Base-by-base conservation (phyloP, 2,888 invertebrate species). In the Chelonus formosanus region DNA sequence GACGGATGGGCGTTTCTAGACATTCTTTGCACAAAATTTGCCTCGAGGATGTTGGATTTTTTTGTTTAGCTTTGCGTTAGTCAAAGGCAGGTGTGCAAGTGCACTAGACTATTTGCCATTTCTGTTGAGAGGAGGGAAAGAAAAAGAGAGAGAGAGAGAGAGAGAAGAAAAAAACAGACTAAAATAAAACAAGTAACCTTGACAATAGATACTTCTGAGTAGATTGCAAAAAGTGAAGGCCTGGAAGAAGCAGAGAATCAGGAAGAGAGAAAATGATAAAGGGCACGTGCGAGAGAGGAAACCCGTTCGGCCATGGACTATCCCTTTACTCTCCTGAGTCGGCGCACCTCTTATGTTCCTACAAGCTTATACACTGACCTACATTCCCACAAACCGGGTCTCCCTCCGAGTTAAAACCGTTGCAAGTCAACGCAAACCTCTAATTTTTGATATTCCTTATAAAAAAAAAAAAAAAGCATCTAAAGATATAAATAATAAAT, bases 281-380 rank as follows among this genome's bases (percentile, higher is more conserved):
- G 69, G 71, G 65, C 70, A 74, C 73, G 73, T 70, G 72, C 69
- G 70, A 68, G 75, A 74, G 78, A 73, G 78, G 75, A 82, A 83
- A 83, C 83, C 75, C 79, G 82, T 83, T 83, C 80, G 78, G 78
- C 79, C 79, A 77, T 81, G 80, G 80, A 78, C 75, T 63, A 57
- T 69, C 65, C 64, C 63, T 66, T 71, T 64, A 57, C 61, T 65
- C 52, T 57, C 31, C 61, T 50, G 32, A 34, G 43, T 44, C 32
- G 52, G 52, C 56, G 48, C 67, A 65, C 60, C 78, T 78, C 78
- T 78, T 79, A 78, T 80, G 77, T 81, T 80, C 76, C 78, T 79
- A 78, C 77, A 75, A 77, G 74, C 79, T 82, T 81, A 78, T 78
- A 80, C 78, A 83, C 82, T 82, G 82, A 82, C 82, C 82, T 83